Percentiles rank a stretch among this genome's conserved stretches.
These are phyloP conservation scores for Carapus acus DNA, from an alignment of 2,797 vertebrate genomes.

Conservation along the genomic window DNA sequence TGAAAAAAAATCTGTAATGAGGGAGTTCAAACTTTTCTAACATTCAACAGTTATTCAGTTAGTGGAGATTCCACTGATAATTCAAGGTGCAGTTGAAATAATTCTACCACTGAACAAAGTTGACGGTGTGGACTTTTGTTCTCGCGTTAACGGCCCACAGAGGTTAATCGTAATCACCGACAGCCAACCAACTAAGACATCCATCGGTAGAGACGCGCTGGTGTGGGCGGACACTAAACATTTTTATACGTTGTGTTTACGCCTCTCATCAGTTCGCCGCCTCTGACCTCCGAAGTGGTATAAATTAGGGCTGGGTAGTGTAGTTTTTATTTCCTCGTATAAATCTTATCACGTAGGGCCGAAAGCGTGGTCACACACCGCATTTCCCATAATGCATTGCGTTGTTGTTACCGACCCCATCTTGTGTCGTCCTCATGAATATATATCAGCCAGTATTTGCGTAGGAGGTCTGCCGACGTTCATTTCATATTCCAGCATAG, in stretches of 20 bases:
- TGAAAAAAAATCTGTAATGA: not conserved
- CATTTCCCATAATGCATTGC: conserved; percentile 56
- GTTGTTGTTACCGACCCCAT: conserved; percentile 64
- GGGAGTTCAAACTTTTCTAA: not conserved
- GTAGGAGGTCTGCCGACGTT: conserved; percentile 74
- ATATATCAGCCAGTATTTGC: conserved; percentile 67
- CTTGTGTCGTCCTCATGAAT: conserved; percentile 73
- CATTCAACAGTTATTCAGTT: conserved; percentile 33
- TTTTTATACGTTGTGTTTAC: conserved; percentile 60
- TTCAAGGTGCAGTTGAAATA: not conserved
- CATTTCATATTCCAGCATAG: conserved; percentile 69
- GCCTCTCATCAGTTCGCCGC: conserved; percentile 44
- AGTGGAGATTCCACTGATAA: not conserved
- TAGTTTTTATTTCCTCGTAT: conserved; percentile 24
- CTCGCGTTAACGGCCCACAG: not conserved
- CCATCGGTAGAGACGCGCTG: not conserved
- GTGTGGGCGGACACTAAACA: conserved; percentile 12
- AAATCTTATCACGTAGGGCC: too few relatives aligned
- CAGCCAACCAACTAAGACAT: fast-evolving
- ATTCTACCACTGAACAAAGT: not conserved
- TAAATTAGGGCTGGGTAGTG: conserved; percentile 48
- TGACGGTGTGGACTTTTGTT: not conserved
- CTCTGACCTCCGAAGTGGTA: conserved; percentile 4
- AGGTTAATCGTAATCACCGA: too few relatives aligned
- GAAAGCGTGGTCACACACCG: not conserved